phyloP scores from a whole-genome alignment of 2,797 vertebrate genomes.

The Poliocrania exsul region DNA sequence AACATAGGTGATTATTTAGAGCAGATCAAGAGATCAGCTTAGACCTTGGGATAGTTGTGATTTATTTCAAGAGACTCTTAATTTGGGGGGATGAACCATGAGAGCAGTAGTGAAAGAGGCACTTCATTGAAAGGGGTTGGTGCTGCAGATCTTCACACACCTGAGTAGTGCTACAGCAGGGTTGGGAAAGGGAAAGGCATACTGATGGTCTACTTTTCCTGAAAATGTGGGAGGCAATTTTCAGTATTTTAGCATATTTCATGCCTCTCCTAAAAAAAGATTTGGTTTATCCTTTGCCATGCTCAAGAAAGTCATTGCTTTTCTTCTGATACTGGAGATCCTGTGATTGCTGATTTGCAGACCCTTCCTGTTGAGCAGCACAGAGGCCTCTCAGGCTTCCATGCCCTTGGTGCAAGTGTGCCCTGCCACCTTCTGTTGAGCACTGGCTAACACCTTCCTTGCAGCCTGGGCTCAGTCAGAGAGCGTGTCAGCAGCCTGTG shows the following conservation, averaged over 20 bases:
- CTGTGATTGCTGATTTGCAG: not conserved
- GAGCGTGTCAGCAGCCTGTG: not conserved
- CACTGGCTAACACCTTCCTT: accelerated
- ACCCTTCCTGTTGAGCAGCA: not conserved
- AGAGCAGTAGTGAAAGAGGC: not conserved
- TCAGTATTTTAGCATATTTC: not conserved
- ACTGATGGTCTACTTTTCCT: not conserved
- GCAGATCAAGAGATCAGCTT: not conserved
- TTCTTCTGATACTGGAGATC: not conserved
- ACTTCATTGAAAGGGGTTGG: not conserved
- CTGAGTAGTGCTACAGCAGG: not conserved
- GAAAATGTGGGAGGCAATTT: not conserved
- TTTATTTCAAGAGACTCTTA: not conserved
- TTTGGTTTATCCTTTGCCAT: not conserved
- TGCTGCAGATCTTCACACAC: not conserved
- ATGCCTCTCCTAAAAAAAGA: not conserved
- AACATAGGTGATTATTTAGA: not conserved
- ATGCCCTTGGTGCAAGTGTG: not conserved
- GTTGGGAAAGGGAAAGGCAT: not conserved
- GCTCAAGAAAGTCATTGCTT: not conserved
- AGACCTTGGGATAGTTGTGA: not conserved
- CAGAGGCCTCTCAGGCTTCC: not conserved
- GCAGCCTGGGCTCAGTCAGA: not conserved
- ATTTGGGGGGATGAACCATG: not conserved
- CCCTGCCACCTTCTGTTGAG: not conserved